Percentiles rank a stretch among this genome's conserved stretches.
phyloP scores from a whole-genome alignment of 2,113 vertebrate species.

The Nannospalax galili region DNA sequence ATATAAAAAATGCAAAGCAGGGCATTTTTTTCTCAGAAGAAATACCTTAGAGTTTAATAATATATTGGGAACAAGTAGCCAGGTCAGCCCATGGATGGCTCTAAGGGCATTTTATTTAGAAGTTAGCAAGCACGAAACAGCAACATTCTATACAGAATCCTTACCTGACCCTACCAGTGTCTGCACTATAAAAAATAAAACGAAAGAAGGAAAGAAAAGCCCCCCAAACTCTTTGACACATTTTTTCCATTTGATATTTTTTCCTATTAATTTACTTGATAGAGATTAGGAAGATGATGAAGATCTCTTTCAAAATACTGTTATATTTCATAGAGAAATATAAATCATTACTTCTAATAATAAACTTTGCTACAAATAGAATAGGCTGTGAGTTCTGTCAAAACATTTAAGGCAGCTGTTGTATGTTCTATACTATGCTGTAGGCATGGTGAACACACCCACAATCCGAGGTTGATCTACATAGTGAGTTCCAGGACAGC shows the following conservation, averaged over 20 bases:
- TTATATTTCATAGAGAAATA: constrained; percentile 3
- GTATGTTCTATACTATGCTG: neutral
- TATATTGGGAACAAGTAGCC: constrained; percentile 49
- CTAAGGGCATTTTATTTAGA: constrained; percentile 61
- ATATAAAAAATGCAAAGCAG: constrained; percentile 60
- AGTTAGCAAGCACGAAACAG: constrained; percentile 58
- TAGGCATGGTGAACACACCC: too few relatives aligned
- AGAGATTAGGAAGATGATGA: constrained; percentile 15
- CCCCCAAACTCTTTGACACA: neutral
- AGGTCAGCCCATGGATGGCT: too few relatives aligned
- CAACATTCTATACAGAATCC: neutral
- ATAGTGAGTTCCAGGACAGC: too few relatives aligned
- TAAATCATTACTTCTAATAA: neutral
- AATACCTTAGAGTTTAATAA: constrained; percentile 70
- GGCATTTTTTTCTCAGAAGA: constrained; percentile 66
- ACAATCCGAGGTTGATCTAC: too few relatives aligned
- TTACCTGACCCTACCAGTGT: neutral
- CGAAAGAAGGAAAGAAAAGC: neutral
- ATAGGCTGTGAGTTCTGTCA: neutral
- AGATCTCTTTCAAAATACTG: constrained; percentile 50
- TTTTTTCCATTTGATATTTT: constrained; percentile 33
- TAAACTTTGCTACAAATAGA: constrained; percentile 24
- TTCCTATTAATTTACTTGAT: neutral
- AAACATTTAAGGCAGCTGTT: constrained; percentile 17
- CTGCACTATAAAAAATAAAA: neutral